Conservation (phyloP, 2,888 invertebrate species). For the Drosophila emarginata region DNA sequence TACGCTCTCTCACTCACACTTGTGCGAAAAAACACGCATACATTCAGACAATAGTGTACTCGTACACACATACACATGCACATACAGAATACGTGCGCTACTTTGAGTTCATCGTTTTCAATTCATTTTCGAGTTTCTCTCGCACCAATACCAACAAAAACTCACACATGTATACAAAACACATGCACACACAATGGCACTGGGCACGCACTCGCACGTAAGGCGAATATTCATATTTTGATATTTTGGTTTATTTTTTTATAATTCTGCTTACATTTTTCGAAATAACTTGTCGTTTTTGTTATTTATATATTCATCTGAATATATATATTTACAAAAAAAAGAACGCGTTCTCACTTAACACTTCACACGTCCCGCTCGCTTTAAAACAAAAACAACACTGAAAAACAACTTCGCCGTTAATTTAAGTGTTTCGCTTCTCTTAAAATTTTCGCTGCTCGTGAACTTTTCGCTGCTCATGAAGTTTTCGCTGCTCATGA, state of each 20-base stretch:
- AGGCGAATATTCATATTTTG: neutral
- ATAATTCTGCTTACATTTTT: neutral
- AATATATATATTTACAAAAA: neutral
- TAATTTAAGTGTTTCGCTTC: too few species aligned
- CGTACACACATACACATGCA: conserved; percentile 22
- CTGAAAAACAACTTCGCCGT: neutral
- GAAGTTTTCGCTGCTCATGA: too few species aligned
- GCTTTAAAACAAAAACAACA: conserved; percentile 4
- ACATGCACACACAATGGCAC: conserved; percentile 10
- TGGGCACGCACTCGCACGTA: neutral
- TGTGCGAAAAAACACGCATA: neutral
- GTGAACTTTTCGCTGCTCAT: too few species aligned
- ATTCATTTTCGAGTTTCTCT: conserved; percentile 76
- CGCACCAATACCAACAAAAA: conserved; percentile 34
- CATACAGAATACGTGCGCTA: conserved; percentile 60
- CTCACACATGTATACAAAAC: conserved; percentile 23
- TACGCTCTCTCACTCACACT: conserved; percentile 26
- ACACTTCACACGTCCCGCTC: conserved; percentile 1
- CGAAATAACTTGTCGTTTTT: neutral
- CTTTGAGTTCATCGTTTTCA: conserved; percentile 78
- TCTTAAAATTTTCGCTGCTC: too few species aligned
- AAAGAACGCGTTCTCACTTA: conserved; percentile 3
- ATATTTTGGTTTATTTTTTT: neutral
- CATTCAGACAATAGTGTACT: neutral
- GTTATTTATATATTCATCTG: conserved; percentile 1